Conservation (phyloP, 2,888 invertebrate species). For the Crematogaster levior region DNA sequence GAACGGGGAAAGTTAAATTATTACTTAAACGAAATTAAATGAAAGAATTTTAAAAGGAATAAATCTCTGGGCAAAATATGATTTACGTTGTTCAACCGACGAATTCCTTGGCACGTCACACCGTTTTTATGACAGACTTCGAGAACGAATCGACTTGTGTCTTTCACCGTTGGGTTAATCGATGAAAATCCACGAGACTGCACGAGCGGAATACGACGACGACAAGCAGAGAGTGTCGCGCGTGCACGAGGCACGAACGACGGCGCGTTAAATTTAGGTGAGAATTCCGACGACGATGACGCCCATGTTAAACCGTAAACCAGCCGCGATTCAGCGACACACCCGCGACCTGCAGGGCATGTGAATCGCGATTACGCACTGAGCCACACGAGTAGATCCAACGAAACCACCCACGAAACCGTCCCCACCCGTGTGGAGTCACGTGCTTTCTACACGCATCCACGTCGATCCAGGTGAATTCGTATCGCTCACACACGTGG, state of each 20-base stretch:
- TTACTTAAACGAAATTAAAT: background rate
- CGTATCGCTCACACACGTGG: conserved; percentile 29
- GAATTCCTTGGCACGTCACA: background rate
- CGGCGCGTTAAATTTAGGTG: conserved; percentile 48
- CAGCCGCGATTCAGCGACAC: conserved; percentile 60
- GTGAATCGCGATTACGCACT: conserved; percentile 77
- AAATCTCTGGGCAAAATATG: background rate
- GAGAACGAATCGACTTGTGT: background rate
- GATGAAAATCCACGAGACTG: background rate
- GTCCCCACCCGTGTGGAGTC: conserved; percentile 65
- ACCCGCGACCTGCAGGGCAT: conserved; percentile 62
- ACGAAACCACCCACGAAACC: conserved; percentile 66
- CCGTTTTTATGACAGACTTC: background rate
- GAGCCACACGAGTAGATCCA: conserved; percentile 70
- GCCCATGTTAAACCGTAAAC: conserved; percentile 60
- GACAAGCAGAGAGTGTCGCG: conserved; percentile 9
- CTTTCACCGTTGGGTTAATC: conserved; percentile 5
- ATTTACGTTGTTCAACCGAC: background rate
- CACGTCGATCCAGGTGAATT: conserved; percentile 41
- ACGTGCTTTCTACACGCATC: conserved; percentile 40
- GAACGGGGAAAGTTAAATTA: background rate
- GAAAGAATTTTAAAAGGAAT: background rate
- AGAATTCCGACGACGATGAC: conserved; percentile 26
- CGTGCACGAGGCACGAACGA: conserved; percentile 44
- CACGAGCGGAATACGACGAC: background rate